These are phyloP conservation scores for Enteromius radiatus DNA, from an alignment of 2,797 vertebrate genomes.

Conservation along the genomic window DNA sequence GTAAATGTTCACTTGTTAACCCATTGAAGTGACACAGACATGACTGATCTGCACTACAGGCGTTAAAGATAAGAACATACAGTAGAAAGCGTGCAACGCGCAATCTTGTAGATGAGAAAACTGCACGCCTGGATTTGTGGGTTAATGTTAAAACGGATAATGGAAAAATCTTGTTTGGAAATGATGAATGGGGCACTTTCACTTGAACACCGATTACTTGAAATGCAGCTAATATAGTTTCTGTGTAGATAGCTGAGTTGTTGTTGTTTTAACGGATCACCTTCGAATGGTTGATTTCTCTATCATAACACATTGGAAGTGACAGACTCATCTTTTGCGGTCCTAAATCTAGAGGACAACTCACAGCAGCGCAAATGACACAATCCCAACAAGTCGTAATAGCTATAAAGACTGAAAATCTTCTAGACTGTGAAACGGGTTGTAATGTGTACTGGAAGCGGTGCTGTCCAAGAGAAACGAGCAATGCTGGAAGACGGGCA, in stretches of 20 bases:
- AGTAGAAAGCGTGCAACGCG: background rate
- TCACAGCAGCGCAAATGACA: background rate
- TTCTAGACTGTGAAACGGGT: background rate
- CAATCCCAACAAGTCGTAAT: background rate
- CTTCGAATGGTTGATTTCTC: background rate
- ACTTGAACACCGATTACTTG: background rate
- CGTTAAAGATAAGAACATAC: background rate
- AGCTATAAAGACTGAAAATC: background rate
- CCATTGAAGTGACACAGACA: background rate
- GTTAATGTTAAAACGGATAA: conserved; percentile 18
- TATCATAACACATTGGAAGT: conserved; percentile 5
- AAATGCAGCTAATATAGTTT: conserved; percentile 27
- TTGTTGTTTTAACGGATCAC: background rate
- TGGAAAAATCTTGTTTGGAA: conserved; percentile 6
- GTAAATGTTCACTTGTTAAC: background rate
- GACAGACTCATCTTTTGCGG: background rate
- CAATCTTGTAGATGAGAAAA: background rate
- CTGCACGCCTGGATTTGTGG: background rate
- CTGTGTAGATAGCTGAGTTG: background rate
- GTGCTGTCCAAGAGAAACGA: background rate
- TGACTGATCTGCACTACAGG: background rate
- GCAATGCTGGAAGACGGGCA: background rate
- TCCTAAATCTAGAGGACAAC: background rate
- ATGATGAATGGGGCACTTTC: background rate
- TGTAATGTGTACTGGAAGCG: background rate